These are phyloP conservation scores for Drosophila nigricruria DNA, from an alignment of 2,888 invertebrate genomes.

Conservation along the genomic window DNA sequence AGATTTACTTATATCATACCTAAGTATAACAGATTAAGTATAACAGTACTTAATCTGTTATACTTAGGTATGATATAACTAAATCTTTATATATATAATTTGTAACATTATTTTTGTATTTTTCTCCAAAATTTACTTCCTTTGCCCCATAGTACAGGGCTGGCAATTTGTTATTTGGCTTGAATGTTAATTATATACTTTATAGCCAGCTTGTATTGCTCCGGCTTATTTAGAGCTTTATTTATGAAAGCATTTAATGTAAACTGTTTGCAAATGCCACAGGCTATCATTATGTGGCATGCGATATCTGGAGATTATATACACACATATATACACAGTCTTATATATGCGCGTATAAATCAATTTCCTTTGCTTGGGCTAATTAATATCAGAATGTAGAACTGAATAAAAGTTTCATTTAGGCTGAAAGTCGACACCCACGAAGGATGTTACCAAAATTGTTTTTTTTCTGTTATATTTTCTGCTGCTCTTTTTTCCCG, in stretches of 20 bases:
- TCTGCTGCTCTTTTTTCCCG: too few relatives aligned
- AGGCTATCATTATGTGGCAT: conserved; percentile 71
- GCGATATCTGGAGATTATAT: conserved; percentile 45
- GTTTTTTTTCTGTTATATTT: conserved; percentile 28
- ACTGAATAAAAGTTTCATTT: conserved; percentile 30
- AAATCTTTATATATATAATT: not conserved
- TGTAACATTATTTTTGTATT: not conserved
- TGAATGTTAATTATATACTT: conserved; percentile 62
- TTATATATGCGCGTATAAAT: conserved; percentile 62
- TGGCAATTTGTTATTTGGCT: conserved; percentile 72
- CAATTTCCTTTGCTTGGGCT: conserved; percentile 50
- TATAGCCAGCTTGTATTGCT: conserved; percentile 26
- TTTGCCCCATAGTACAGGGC: conserved; percentile 11
- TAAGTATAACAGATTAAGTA: not conserved
- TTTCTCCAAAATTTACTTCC: not conserved
- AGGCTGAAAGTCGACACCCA: conserved; percentile 65
- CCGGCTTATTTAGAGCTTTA: conserved; percentile 74
- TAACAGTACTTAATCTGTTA: too few relatives aligned
- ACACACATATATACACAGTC: not conserved
- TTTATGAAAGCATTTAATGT: conserved; percentile 81
- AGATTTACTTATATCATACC: too few relatives aligned
- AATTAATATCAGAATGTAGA: conserved; percentile 70
- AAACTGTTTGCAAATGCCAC: conserved; percentile 77
- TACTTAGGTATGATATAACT: too few relatives aligned
- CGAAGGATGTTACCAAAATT: conserved; percentile 57